Evolutionary conservation across 2,113 vertebrate species (phyloP).

Genomic region (Psittacus erithacus): DNA sequence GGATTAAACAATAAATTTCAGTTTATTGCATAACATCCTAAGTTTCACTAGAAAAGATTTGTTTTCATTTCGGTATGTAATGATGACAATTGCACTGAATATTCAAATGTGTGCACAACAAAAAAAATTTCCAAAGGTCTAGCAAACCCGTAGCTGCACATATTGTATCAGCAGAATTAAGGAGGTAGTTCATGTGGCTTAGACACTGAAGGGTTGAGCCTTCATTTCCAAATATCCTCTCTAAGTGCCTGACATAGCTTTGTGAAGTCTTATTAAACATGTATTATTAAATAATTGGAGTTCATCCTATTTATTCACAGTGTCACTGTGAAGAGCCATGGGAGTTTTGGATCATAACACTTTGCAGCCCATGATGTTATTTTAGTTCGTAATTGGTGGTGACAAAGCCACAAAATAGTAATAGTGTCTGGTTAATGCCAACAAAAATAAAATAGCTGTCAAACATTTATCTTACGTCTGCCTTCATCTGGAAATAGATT

Average conservation of each 20-base stretch:
- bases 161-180: not conserved
- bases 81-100: constrained; percentile 18
- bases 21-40: constrained; percentile 19
- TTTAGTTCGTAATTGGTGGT: constrained; percentile 44
- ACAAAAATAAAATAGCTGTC: constrained; percentile 33
- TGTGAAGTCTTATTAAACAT: not conserved
- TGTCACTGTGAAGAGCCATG: not conserved
- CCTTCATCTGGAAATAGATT: constrained; percentile 34
- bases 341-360: not conserved
- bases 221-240: not conserved
- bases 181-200: not conserved
- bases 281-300: constrained; percentile 26
- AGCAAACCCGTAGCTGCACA: not conserved
- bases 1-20: constrained; percentile 60
- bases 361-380: not conserved
- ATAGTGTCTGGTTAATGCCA: constrained; percentile 1
- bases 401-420: constrained; percentile 40
- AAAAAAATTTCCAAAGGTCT: not conserved
- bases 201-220: not conserved
- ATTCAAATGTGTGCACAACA: not conserved
- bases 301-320: constrained; percentile 39
- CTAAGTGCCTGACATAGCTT: not conserved
- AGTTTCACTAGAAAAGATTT: constrained; percentile 37
- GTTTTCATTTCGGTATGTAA: constrained; percentile 24
- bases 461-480: constrained; percentile 17